Base-by-base conservation (phyloP, 2,888 invertebrate species). In the Odontomyia ornata region DNA sequence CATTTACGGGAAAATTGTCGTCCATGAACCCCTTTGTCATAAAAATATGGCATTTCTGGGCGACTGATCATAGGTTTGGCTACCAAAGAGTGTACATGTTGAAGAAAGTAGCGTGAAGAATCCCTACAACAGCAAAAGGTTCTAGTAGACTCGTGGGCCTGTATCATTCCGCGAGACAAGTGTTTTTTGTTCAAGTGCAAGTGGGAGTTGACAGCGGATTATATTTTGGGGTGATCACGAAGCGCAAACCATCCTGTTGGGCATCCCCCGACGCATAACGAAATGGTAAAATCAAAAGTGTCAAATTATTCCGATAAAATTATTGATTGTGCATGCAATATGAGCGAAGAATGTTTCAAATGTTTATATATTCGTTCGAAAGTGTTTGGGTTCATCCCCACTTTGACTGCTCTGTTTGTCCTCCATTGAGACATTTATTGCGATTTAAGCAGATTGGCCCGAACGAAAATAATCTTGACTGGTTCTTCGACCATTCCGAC, bases 11-110 rank as follows among this genome's bases (percentile, higher is more conserved):
- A 57, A 28, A 56, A 28, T 67, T 18, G 25, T 71, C 71, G 47
- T 47, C 47, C 27, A 46, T 71, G 71, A 71, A 25, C 27, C 27
- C 47, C 52, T 71, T 71, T 47, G 71, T 47, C 47, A 71, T 52
- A 25, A 25, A 67, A 67, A 15, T 2, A 25, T 36, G 71, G 25
- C 71, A 52, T 52, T 52, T 71, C 23, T 57, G 28, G 13, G 9
- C 4, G 56, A 36, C 57, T 73, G 18, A 13, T 30, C 11, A 15
- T 23, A 30, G 52, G 3, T 52, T 52, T 52, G 2, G 52, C 36
- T 36, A 23, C 25, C 21, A 47, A 71, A 60, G 23, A 71, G 67
- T 67, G 67, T 43, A 43, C 36, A 27, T 47, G 18, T 7, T 18
- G 25, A 25, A 36, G 9, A 9, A 9, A 36, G 36, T 36, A 36